Percentiles rank a stretch among this genome's conserved stretches.
Evolutionary conservation across 2,113 vertebrate genomes (phyloP).

Genomic region (Phyllostomus discolor): DNA sequence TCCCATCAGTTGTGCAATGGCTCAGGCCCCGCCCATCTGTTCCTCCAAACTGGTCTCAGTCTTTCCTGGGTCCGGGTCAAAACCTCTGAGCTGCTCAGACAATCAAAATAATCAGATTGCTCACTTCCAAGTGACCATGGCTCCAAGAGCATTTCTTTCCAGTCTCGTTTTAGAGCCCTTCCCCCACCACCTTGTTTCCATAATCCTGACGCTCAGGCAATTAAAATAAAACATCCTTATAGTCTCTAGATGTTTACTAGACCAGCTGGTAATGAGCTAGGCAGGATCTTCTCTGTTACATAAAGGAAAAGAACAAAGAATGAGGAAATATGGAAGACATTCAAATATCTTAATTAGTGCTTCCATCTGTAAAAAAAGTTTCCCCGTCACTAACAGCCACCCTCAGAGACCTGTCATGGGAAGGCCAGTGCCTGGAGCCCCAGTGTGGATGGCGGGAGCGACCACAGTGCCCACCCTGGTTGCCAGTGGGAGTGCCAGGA

Average conservation of each 20-base stretch:
- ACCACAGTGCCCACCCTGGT: background rate
- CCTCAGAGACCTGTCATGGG: constrained; percentile 15
- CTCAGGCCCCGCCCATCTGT: constrained; percentile 4
- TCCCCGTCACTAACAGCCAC: background rate
- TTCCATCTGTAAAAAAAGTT: constrained; percentile 56
- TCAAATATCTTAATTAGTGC: constrained; percentile 68
- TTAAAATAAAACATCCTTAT: constrained; percentile 72
- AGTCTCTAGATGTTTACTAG: constrained; percentile 65
- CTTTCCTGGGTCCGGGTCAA: constrained; percentile 46
- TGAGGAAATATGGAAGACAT: constrained; percentile 62
- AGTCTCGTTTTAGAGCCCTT: constrained; percentile 29
- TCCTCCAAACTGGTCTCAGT: constrained; percentile 43
- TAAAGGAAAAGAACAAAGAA: constrained; percentile 71
- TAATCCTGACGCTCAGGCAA: constrained; percentile 57
- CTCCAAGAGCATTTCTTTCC: background rate
- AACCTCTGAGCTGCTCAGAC: background rate
- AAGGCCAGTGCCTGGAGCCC: background rate
- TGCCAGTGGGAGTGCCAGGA: background rate
- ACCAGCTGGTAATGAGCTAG: constrained; percentile 68
- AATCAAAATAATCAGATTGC: background rate
- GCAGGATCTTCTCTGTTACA: constrained; percentile 59
- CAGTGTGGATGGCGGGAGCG: background rate
- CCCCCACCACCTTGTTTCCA: constrained; percentile 54
- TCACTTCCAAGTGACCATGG: background rate
- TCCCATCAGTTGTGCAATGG: background rate